Evolutionary conservation across 2,113 vertebrate genomes (phyloP).

Genomic region (Pseudorasbora parva): DNA sequence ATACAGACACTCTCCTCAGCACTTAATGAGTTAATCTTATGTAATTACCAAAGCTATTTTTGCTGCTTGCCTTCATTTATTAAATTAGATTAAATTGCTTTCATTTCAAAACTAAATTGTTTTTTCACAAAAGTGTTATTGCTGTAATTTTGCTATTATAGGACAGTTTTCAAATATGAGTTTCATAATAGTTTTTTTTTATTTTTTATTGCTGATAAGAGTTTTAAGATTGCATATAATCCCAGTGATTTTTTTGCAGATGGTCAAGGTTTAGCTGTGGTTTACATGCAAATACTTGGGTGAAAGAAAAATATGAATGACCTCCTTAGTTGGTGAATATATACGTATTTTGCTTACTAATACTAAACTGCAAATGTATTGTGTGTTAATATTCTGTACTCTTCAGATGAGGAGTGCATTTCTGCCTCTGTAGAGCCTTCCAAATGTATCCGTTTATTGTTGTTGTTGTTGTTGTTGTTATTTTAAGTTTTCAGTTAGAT

Average conservation of each 20-base stretch:
- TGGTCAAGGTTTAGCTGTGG: too few relatives aligned
- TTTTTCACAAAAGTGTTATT: background rate
- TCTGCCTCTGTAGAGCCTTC: background rate
- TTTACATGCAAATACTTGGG: too few relatives aligned
- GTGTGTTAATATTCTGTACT: background rate
- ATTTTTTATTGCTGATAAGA: background rate
- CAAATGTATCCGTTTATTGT: background rate
- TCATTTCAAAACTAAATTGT: background rate
- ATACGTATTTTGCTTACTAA: background rate
- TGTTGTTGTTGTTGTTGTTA: background rate
- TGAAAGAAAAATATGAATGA: too few relatives aligned
- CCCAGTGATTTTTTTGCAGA: too few relatives aligned
- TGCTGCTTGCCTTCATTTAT: background rate
- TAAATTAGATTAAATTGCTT: background rate
- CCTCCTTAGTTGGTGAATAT: background rate
- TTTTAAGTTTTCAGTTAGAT: background rate
- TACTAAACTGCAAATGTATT: background rate
- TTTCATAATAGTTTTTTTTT: background rate
- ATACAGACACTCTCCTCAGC: background rate
- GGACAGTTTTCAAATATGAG: background rate
- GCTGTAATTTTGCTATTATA: background rate
- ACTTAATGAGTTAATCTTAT: background rate
- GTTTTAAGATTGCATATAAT: too few relatives aligned
- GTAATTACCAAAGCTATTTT: background rate
- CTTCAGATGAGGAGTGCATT: background rate